Conservation (phyloP, 2,113 vertebrate species). For the Dasyprocta punctata region DNA sequence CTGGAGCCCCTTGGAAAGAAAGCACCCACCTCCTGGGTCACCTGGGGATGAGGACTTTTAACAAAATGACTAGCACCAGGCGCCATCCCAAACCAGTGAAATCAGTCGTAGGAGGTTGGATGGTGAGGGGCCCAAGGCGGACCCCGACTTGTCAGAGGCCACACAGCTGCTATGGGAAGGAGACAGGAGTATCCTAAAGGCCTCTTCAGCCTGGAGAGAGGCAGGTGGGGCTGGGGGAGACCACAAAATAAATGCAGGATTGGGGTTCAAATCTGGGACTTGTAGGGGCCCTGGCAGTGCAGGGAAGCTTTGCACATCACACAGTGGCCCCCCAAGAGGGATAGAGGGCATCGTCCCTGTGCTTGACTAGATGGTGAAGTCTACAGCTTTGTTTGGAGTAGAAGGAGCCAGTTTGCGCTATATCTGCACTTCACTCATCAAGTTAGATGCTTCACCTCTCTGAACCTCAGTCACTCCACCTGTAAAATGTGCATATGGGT, state of each 20-base stretch:
- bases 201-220: not conserved
- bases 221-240: too few relatives aligned
- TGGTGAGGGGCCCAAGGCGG: not conserved
- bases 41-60: not conserved
- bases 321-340: not conserved
- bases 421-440: too few relatives aligned
- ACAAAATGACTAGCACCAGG: not conserved
- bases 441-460: not conserved
- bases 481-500: not conserved
- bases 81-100: not conserved
- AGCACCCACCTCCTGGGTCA: not conserved
- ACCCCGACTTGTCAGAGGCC: not conserved
- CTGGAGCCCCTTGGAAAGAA: not conserved
- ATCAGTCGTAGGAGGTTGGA: not conserved
- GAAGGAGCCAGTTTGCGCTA: not conserved
- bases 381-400: not conserved
- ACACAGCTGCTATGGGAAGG: not conserved
- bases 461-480: not conserved
- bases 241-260: not conserved
- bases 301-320: not conserved
- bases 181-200: not conserved
- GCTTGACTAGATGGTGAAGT: too few relatives aligned
- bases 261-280: not conserved
- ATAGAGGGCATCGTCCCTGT: not conserved
- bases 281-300: not conserved